Evolutionary conservation across 2,888 invertebrate genomes (phyloP).

Genomic region (Tipula vernalis): DNA sequence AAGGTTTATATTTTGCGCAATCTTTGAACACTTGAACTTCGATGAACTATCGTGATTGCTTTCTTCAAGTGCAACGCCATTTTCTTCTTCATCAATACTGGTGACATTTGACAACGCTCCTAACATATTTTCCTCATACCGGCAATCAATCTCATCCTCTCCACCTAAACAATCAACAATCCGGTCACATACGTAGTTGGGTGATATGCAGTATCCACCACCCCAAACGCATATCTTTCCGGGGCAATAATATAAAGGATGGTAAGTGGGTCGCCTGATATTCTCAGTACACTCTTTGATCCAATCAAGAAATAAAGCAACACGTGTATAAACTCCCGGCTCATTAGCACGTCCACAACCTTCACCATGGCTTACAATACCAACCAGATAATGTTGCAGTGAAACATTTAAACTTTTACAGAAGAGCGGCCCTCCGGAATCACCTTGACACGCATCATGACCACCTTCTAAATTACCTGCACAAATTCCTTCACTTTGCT

Average conservation of each 20-base stretch:
- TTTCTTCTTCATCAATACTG: neutral
- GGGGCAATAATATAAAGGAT: constrained; percentile 51
- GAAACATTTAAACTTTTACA: constrained; percentile 55
- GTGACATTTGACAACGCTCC: neutral
- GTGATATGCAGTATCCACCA: constrained; percentile 53
- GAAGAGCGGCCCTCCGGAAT: constrained; percentile 71
- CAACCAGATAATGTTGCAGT: constrained; percentile 67
- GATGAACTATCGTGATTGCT: neutral
- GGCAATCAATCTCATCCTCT: constrained; percentile 68
- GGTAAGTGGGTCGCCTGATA: constrained; percentile 23
- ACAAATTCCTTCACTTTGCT: constrained; percentile 56
- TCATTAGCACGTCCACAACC: constrained; percentile 49
- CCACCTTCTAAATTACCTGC: constrained; percentile 65
- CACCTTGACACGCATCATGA: constrained; percentile 65
- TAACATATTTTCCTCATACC: constrained; percentile 18
- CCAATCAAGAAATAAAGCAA: constrained; percentile 64
- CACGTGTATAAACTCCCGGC: constrained; percentile 48
- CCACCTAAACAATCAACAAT: constrained; percentile 63
- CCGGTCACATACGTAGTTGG: constrained; percentile 53
- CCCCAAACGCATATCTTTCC: constrained; percentile 58
- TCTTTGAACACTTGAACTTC: constrained; percentile 33
- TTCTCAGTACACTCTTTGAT: constrained; percentile 42
- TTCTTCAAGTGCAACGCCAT: neutral
- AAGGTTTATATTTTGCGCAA: constrained; percentile 49
- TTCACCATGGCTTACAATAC: constrained; percentile 76